Percentiles rank a stretch among this genome's conserved stretches.
Conservation (phyloP, 2,113 vertebrate genomes). For the Toxostoma redivivum region DNA sequence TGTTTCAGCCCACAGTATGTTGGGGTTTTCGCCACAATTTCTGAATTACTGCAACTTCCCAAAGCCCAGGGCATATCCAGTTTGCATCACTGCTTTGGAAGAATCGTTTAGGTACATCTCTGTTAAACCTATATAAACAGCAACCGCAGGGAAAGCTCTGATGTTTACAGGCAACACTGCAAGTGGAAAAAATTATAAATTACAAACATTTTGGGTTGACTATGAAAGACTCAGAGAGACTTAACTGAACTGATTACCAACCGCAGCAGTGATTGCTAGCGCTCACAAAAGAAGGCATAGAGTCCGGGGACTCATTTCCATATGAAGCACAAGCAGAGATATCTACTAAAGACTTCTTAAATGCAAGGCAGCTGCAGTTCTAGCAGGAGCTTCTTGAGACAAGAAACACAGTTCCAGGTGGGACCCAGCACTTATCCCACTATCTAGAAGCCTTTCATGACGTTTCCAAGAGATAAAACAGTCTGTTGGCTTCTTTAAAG, state of each 20-base stretch:
- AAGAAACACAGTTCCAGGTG: background rate
- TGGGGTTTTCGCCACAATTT: background rate
- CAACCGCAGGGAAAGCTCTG: background rate
- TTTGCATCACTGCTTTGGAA: background rate
- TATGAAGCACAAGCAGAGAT: background rate
- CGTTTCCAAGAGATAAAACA: conserved; percentile 30
- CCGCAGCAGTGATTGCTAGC: background rate
- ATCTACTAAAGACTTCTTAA: background rate
- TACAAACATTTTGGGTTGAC: background rate
- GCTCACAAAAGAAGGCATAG: background rate
- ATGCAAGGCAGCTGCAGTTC: background rate
- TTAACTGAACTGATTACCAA: background rate
- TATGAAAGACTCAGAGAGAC: conserved; percentile 8
- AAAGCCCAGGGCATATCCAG: background rate
- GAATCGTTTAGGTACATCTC: background rate
- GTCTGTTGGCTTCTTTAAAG: background rate
- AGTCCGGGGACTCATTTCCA: background rate
- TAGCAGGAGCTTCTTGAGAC: background rate
- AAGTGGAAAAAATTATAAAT: background rate
- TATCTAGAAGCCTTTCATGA: conserved; percentile 4
- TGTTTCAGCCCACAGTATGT: background rate
- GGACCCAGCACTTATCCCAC: background rate
- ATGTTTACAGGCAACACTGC: background rate
- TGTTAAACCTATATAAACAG: background rate
- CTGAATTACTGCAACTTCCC: background rate